Evolutionary conservation across 2,797 vertebrate species (phyloP), one percentile per base, ranked within the genome.

Genomic region (Syndactyla subalaris): DNA sequence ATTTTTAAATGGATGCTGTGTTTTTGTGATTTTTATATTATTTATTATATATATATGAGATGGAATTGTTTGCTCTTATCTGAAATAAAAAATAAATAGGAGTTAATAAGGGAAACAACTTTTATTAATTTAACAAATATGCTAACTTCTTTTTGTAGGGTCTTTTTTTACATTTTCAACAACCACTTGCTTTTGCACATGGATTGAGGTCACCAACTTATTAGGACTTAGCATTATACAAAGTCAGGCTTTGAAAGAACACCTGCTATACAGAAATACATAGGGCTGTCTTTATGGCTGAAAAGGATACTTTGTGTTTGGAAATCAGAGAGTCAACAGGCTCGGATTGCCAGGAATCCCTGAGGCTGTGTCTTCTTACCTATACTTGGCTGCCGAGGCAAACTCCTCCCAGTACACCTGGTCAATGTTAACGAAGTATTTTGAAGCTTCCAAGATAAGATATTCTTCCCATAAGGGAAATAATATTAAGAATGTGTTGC

Each of bases 311-410:
- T 41, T 72, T 49, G 23, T 7, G 8, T 4, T 24, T 74, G 39
- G 32, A 65, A 84, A 43, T 55, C 15, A 48, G 43, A 36, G 9
- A n/a, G 24, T 73, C 39, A 82, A 9, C 4, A 39, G 51, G 21
- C 52, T 77, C 29, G 21, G 51, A 20, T 7, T 80, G 39, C 11
- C 59, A 26, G 20, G 38, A 67, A 12, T 51, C 21, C 10, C 16
- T 19, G 57, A 48, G 26, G 19, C 45, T 22, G 24, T 49, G 14
- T 43, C 41, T 32, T 62, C 36, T 73, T 45, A 45, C 7, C 12
- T 0, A 0, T 48, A 32, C 17, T 59, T 24, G 20, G 13, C 29
- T 72, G 17, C 20, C 17, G 10, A 36, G 46, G 10, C 34, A 34
- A 51, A 10, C 43, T 55, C 10, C 9, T 89, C 4, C 38, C 10